phyloP scores from a whole-genome alignment of 2,888 invertebrate species.

The Campaea margaritaria region DNA sequence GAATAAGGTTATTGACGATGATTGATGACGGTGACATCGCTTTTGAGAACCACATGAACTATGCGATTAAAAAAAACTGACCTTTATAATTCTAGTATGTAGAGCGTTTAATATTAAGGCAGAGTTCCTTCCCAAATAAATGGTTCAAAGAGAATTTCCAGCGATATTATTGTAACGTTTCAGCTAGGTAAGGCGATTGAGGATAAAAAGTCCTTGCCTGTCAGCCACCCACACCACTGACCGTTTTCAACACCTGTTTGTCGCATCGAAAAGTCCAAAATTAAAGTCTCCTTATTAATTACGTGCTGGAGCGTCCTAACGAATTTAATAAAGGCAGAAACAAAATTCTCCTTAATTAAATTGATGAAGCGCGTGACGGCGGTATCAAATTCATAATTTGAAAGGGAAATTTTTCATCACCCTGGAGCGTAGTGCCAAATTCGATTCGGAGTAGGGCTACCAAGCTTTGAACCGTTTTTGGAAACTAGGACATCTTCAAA shows the following conservation, averaged over 20 bases:
- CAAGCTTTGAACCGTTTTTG: neutral
- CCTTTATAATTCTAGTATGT: too few relatives aligned
- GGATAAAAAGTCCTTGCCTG: too few relatives aligned
- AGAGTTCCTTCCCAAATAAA: too few relatives aligned
- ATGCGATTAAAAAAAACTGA: too few relatives aligned
- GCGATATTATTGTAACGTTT: too few relatives aligned
- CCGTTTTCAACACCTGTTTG: conserved; percentile 10
- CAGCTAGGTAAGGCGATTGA: too few relatives aligned
- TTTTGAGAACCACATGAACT: too few relatives aligned
- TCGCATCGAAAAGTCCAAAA: conserved; percentile 26
- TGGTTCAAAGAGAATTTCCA: too few relatives aligned
- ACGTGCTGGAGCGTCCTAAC: conserved; percentile 45
- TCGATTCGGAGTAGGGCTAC: conserved; percentile 63
- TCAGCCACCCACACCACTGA: conserved; percentile 5
- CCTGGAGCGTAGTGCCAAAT: conserved; percentile 70
- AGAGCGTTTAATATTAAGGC: too few relatives aligned
- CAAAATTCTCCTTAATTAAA: conserved; percentile 70
- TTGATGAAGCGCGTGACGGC: conserved; percentile 73
- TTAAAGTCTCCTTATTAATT: conserved; percentile 52
- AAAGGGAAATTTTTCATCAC: conserved; percentile 77
- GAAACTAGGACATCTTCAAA: neutral
- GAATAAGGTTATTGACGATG: too few relatives aligned
- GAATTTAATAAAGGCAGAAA: conserved; percentile 60
- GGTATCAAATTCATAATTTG: conserved; percentile 76
- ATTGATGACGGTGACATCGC: too few relatives aligned